Evolutionary conservation across 2,888 invertebrate species (phyloP), one percentile per base, ranked within the genome.

Genomic region (Patella pellucida): DNA sequence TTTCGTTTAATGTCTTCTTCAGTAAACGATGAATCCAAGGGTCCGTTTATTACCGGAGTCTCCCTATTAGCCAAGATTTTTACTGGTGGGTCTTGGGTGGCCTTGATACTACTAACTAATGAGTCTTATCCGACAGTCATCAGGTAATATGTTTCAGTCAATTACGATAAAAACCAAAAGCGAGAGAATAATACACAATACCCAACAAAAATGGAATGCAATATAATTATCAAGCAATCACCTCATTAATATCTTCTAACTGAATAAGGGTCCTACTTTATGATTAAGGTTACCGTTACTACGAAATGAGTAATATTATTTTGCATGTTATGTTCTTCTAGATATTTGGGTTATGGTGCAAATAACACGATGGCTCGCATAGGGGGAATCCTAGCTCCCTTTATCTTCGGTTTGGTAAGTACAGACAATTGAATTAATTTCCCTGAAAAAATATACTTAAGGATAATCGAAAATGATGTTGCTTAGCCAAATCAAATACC

Each of bases 91-190:
- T 84, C 81, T 14, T 88, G 88, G 88, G 83, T 80, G 7, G 80
- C 84, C 1, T 78, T 85, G 11, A 83, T 82, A 41, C 76, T 86
- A 11, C 85, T 83, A 68, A 82, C 85, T 11, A 79, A 83, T 0
- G 86, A 87, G 71, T 71, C 82, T 1, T 88, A 86, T 72, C 87
- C 87, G 0, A 86, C 87, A 11, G 85, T 87, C 4, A 81, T 88
- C 67, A 81, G 87, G 86, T 86, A 78, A 31, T 52, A 74, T 69
- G 11, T 80, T n/a, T 84, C n/a, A 5, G n/a, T 62, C 23, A 41
- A 7, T 41, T 41, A 9, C 41, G 9, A 41, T 41, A 41, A 1
- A 41, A 41, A 41, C 41, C 41, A 7, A 41, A 41, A 41, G 41
- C 41, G 41, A 41, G n/a, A n/a, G n/a, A n/a, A n/a, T n/a, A n/a